Conservation (phyloP, 2,797 vertebrate genomes). For the Stomatorhinus walkeri region DNA sequence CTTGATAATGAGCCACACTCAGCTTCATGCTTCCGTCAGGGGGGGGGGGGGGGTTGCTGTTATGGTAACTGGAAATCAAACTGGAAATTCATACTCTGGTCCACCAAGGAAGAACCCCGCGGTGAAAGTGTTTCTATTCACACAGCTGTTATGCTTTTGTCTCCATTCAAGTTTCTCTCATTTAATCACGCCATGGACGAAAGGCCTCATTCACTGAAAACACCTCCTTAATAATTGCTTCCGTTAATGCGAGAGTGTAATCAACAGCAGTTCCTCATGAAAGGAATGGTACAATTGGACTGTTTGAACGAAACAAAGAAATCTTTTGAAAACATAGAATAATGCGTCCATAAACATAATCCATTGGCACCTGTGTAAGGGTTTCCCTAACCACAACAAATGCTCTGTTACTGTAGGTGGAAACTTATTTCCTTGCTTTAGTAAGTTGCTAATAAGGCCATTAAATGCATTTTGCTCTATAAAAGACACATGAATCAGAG, state of each 20-base stretch:
- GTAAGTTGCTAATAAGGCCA: slow-evolving; percentile 13
- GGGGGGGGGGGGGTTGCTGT: too few relatives aligned
- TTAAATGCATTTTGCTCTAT: slow-evolving; percentile 17
- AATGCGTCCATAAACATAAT: slow-evolving; percentile 4
- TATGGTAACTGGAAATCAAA: neutral
- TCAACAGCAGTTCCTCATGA: slow-evolving; percentile 16
- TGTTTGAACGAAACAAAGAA: neutral
- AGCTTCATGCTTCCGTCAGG: neutral
- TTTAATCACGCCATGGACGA: neutral
- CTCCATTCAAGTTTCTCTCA: neutral
- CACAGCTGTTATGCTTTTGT: neutral
- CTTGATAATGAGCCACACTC: neutral
- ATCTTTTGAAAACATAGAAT: neutral
- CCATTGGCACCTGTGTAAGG: neutral
- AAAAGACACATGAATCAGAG: slow-evolving; percentile 12
- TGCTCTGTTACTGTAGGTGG: neutral
- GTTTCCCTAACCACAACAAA: slow-evolving; percentile 11
- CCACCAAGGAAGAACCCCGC: neutral
- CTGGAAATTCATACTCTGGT: neutral
- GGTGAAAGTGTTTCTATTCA: neutral
- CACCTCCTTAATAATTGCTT: neutral
- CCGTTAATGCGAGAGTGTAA: neutral
- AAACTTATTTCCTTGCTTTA: slow-evolving; percentile 7
- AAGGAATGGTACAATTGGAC: neutral
- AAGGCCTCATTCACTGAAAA: neutral